Conservation (phyloP, 1,140 invertebrate species). For the Armadillidium nasatum region DNA sequence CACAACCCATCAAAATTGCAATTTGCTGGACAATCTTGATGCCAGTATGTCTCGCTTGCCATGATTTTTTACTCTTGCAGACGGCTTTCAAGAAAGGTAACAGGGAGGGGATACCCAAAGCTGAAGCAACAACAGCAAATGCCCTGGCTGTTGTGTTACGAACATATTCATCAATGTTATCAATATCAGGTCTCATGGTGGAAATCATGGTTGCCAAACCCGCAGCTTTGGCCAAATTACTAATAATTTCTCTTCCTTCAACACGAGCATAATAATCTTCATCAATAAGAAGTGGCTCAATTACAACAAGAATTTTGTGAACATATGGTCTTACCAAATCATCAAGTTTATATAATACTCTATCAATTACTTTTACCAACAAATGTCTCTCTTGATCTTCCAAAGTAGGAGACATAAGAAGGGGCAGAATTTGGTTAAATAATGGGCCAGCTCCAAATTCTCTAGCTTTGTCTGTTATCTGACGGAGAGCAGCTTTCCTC, state of each 20-base stretch:
- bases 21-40: conserved; percentile 99
- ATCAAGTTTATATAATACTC: conserved; percentile 97
- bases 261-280: conserved; percentile 99
- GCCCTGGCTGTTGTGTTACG: conserved; percentile 97
- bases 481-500: conserved; percentile 93
- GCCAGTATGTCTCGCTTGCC: conserved; percentile 98
- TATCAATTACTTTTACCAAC: conserved; percentile 98
- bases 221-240: conserved; percentile 98
- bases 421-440: conserved; percentile 97
- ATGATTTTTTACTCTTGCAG: conserved; percentile 98
- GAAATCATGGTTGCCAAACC: conserved; percentile 99
- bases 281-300: conserved; percentile 97
- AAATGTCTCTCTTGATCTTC: conserved; percentile 99
- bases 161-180: conserved; percentile 99
- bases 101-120: conserved; percentile 94
- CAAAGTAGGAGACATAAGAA: conserved; percentile 97
- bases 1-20: conserved; percentile 99
- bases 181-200: conserved; percentile 99
- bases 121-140: conserved; percentile 98
- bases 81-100: conserved; percentile 98
- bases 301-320: conserved; percentile 98
- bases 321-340: conserved; percentile 98
- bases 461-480: conserved; percentile 97
- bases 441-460: conserved; percentile 97
- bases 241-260: conserved; percentile 98